Conservation (phyloP, 2,888 invertebrate species). For the Dasypolia templi region DNA sequence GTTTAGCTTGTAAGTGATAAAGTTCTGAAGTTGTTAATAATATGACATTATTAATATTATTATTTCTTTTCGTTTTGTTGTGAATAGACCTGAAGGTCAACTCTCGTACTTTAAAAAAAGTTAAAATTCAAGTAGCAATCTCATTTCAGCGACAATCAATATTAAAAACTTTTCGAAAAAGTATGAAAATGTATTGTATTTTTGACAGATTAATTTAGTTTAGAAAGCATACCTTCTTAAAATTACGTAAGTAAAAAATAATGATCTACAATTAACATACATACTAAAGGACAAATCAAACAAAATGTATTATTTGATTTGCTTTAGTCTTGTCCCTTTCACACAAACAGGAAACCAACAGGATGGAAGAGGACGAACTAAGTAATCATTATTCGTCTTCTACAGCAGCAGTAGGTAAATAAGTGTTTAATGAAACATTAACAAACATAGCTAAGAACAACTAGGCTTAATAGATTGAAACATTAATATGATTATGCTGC, state of each 20-base stretch:
- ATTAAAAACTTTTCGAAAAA: no score
- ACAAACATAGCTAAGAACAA: neutral
- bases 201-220: no score
- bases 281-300: no score
- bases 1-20: slow-evolving; percentile 40
- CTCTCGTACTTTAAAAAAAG: no score
- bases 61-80: neutral
- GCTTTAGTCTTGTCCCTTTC: neutral
- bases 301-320: neutral
- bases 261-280: neutral
- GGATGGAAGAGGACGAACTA: neutral
- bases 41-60: slow-evolving; percentile 12
- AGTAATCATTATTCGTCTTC: neutral
- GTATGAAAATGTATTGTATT: no score
- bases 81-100: no score
- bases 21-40: neutral
- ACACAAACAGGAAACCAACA: neutral
- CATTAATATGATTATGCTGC: neutral
- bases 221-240: no score
- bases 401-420: neutral
- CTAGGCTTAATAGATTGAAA: neutral
- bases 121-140: no score
- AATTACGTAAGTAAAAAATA: neutral
- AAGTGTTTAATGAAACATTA: neutral
- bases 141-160: no score